These are phyloP conservation scores for Enteromius thamalakanensis DNA, from an alignment of 2,797 vertebrate species.

Conservation along the genomic window DNA sequence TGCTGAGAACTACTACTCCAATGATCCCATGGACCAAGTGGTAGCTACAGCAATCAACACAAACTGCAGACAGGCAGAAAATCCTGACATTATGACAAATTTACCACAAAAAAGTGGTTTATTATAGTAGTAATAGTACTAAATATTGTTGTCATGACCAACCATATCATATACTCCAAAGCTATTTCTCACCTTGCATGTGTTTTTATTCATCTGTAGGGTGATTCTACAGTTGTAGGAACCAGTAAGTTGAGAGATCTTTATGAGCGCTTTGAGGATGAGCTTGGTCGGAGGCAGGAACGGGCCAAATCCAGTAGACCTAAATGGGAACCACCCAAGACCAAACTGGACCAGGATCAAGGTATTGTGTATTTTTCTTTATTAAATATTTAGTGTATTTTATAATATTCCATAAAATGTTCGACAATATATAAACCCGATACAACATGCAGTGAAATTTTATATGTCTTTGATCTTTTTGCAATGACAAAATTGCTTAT, in stretches of 20 bases:
- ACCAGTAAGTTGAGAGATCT: constrained; percentile 91
- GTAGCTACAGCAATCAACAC: constrained; percentile 70
- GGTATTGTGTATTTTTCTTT: constrained; percentile 70
- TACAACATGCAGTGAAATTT: background rate
- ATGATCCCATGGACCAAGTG: constrained; percentile 99
- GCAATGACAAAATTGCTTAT: background rate
- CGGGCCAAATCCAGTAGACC: constrained; percentile 88
- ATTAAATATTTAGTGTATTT: background rate
- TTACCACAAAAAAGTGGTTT: too few relatives aligned
- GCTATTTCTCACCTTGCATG: background rate
- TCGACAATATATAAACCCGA: background rate
- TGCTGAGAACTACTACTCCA: constrained; percentile 95
- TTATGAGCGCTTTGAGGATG: constrained; percentile 91
- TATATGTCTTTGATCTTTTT: background rate
- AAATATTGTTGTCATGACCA: background rate
- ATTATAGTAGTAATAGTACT: background rate
- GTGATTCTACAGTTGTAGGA: constrained; percentile 95
- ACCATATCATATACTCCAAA: background rate
- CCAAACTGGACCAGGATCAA: constrained; percentile 92
- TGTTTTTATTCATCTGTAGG: constrained; percentile 73
- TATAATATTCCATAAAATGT: background rate
- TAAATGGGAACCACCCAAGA: constrained; percentile 94
- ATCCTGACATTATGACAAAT: background rate
- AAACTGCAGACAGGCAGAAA: background rate
- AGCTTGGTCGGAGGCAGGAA: constrained; percentile 87